Percentiles rank a stretch among this genome's conserved stretches.
Evolutionary conservation across 2,888 invertebrate species (phyloP).

Genomic region (Leucophenga montana): DNA sequence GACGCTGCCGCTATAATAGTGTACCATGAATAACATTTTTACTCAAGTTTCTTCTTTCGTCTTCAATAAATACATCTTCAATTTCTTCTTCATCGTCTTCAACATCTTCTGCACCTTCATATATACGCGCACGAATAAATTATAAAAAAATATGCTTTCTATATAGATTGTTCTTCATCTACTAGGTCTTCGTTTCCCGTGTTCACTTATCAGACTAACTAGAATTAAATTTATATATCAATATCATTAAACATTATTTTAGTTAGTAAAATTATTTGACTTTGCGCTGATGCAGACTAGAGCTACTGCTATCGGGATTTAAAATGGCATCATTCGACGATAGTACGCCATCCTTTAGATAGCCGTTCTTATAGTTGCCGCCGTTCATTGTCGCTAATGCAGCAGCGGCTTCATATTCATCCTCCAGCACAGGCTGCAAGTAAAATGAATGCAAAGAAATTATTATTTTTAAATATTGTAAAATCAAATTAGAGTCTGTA

Average conservation of each 20-base stretch:
- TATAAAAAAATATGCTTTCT: slow-evolving; percentile 12
- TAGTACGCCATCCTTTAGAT: slow-evolving; percentile 67
- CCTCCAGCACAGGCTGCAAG: slow-evolving; percentile 80
- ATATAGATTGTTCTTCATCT: slow-evolving; percentile 2
- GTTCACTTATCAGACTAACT: slow-evolving; percentile 15
- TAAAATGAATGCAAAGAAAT: no score
- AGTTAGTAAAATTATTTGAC: slow-evolving; percentile 67
- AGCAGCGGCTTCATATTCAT: slow-evolving; percentile 66
- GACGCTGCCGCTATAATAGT: no score
- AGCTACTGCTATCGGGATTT: slow-evolving; percentile 71
- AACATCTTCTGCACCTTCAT: slow-evolving; percentile 18
- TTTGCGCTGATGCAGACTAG: slow-evolving; percentile 73
- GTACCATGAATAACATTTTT: no score
- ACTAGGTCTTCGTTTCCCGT: neutral
- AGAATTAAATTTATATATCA: slow-evolving; percentile 16
- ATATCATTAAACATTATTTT: neutral
- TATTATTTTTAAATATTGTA: no score
- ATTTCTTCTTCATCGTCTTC: slow-evolving; percentile 18
- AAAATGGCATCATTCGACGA: slow-evolving; percentile 70
- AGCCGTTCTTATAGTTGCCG: slow-evolving; percentile 63
- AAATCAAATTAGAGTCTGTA: no score
- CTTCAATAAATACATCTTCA: slow-evolving; percentile 8
- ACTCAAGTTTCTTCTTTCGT: neutral
- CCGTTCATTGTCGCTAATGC: slow-evolving; percentile 30
- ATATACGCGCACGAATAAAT: slow-evolving; percentile 9